Evolutionary conservation across 1,140 invertebrate genomes (phyloP), one percentile per base, ranked within the genome.

Genomic region (Zeugodacus cucurbitae): DNA sequence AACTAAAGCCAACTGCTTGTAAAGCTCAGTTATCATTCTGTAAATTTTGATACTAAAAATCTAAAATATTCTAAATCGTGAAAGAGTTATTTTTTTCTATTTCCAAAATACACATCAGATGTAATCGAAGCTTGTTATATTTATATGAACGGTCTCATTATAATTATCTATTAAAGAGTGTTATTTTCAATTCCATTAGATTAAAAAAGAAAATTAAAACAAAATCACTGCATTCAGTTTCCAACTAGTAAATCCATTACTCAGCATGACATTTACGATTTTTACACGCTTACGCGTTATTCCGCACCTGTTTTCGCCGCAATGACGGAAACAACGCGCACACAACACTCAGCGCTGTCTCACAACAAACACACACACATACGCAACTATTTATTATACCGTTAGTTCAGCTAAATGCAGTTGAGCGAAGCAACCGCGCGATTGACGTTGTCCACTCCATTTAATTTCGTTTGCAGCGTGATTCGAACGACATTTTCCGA

Each of bases 401-500:
- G 17, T 22, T 74, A 8, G 20, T 44, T 22, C 11, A 44, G 44
- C 70, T n/a, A 41, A 26, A 48, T 29, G 44, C 41, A 48, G 20
- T 82, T 26, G 22, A 37, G 11, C 41, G 26, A 10, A 54, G 4
- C 37, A 82, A 44, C 1, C 41, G 10, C 48, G 7, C 74, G 74
- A 82, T 48, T 82, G 74, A 82, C n/a, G 74, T 44, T 41, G 37
- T 41, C 74, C 44, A 48, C 74, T 82, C 74, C 74, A 26, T 82
- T 82, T 82, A 82, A 82, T 82, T 48, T 48, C 44, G 41, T 82
- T 48, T 48, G 20, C 20, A 26, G 41, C 41, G 74, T 82, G 74
- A 82, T 82, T 82, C 14, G 74, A 82, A 41, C 44, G 74, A 82
- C 74, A 82, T 82, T 82, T 82, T 82, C 41, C 74, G 74, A 82